These are phyloP conservation scores for Tetanocera ferruginea DNA, from an alignment of 2,888 invertebrate species.

Conservation along the genomic window DNA sequence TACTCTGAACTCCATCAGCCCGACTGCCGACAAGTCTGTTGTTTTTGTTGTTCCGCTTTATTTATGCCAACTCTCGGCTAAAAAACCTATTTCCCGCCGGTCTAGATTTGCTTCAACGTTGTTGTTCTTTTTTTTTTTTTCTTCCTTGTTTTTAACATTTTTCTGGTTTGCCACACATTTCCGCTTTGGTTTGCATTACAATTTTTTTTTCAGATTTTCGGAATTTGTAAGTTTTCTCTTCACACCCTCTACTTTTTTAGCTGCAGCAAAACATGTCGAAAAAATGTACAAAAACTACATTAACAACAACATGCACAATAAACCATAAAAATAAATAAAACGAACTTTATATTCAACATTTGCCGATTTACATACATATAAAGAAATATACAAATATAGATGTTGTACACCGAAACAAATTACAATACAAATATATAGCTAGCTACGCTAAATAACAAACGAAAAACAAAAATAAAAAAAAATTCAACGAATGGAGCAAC, in stretches of 20 bases:
- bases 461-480: background rate
- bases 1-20: background rate
- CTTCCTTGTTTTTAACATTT: conserved; percentile 25
- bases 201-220: conserved; percentile 18
- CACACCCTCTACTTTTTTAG: background rate
- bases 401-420: background rate
- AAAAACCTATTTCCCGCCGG: background rate
- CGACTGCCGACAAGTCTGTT: background rate
- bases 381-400: no score
- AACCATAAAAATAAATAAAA: background rate
- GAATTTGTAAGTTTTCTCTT: background rate
- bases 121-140: background rate
- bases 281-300: conserved; percentile 13
- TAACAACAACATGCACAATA: conserved; percentile 3
- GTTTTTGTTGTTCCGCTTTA: conserved; percentile 9
- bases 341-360: background rate
- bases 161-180: conserved; percentile 37
- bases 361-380: background rate
- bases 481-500: background rate
- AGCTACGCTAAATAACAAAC: background rate
- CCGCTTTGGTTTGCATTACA: conserved; percentile 31
- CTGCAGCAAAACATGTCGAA: background rate
- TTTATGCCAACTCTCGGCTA: background rate
- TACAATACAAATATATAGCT: background rate
- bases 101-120: background rate